A percentile compares a stretch with the other conserved stretches of the same genome.
Evolutionary conservation across 2,113 vertebrate species (phyloP).

Genomic region (Daboia siamensis): DNA sequence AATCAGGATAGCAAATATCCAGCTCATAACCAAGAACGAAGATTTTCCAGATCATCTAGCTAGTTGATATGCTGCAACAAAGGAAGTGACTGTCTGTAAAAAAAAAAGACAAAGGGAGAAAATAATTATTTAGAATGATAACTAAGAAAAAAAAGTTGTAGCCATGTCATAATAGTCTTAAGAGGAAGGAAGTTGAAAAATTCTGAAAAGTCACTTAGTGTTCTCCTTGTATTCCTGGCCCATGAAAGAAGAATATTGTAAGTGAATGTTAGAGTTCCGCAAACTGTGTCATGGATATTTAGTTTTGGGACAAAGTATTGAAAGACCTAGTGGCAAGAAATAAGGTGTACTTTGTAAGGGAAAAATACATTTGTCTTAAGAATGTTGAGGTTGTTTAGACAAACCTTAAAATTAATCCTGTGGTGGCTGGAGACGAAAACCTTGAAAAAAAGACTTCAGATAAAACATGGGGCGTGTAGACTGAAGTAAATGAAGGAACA

Average conservation of each 20-base stretch:
- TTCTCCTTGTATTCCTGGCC: neutral
- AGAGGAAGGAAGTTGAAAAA: neutral
- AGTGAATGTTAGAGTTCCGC: neutral
- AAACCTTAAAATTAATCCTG: neutral
- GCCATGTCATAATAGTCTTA: neutral
- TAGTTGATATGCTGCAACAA: neutral
- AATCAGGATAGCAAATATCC: neutral
- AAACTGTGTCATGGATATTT: neutral
- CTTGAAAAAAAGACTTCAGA: neutral
- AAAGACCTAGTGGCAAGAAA: neutral
- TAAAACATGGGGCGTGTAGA: neutral
- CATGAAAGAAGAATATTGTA: neutral
- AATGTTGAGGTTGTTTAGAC: neutral
- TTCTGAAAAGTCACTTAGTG: neutral
- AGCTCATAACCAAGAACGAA: neutral
- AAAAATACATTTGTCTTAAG: neutral
- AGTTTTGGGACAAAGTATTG: neutral
- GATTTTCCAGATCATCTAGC: neutral
- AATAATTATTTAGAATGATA: neutral
- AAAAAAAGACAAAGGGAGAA: neutral
- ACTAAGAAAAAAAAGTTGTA: neutral
- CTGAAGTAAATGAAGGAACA: neutral
- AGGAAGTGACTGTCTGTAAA: neutral
- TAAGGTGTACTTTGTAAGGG: neutral
- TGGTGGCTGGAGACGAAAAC: neutral